Evolutionary conservation across 2,113 vertebrate species (phyloP), one percentile per base, ranked within the genome.

Genomic region (Bubalus kerabau): DNA sequence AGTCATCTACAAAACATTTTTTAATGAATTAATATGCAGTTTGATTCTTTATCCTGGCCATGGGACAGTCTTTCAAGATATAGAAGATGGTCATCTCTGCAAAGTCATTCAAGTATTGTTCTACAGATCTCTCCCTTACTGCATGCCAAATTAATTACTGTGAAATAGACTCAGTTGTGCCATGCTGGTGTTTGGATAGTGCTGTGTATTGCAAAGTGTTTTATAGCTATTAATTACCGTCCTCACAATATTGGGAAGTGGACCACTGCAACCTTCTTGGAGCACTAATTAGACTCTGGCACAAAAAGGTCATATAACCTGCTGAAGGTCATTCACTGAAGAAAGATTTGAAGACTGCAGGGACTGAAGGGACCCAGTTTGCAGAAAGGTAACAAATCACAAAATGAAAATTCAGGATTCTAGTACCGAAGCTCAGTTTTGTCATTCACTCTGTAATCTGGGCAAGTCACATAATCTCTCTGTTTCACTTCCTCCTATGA

Each of bases 61-160:
- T 59, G 43, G 23, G 24, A 48, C 13, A 32, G 59, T 84, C 48
- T 92, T 76, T 67, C 76, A 64, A 80, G n/a, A 43, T 28, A 87
- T 26, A 87, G 15, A 83, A 24, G 43, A 56, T 26, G 21, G 82
- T 24, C 71, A 56, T 93, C 94, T 96, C 57, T 97, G 54, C 43
- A 83, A 80, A 92, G 88, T 67, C 56, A 52, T 50, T 13, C 46
- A 71, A 14, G 12, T 93, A 94, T 16, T 71, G 28, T 17, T 89
- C 81, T 84, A 90, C 83, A 87, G 71, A 94, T 64, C 83, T 91
- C 52, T 89, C 15, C 57, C 4, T 93, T 92, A 86, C 40, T 94
- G 60, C 52, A 91, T 89, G 80, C 36, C 62, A 93, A 74, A 80
- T 97, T 91, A 96, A 96, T 83, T 95, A 95, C 95, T 95, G 87